phyloP scores from a whole-genome alignment of 2,113 vertebrate species.

The Menura novaehollandiae region DNA sequence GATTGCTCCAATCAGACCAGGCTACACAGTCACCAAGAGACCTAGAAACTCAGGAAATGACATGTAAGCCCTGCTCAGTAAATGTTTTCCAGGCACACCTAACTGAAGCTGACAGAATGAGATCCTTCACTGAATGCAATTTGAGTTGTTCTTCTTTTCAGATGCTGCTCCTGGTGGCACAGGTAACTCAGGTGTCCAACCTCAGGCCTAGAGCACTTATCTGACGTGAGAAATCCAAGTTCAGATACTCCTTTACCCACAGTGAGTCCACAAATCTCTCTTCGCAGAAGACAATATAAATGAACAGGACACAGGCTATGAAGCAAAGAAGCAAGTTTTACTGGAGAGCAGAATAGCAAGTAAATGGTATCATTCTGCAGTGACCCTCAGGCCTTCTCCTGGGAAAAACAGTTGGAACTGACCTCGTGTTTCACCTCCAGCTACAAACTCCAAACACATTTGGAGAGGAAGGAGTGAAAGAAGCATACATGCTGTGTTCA shows the following conservation, averaged over 20 bases:
- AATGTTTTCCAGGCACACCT: background rate
- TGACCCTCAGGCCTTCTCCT: background rate
- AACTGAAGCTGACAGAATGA: background rate
- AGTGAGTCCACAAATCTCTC: background rate
- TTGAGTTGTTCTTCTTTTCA: background rate
- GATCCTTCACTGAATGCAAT: background rate
- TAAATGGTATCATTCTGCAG: background rate
- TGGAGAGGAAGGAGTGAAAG: background rate
- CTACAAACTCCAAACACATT: background rate
- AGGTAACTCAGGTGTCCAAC: background rate
- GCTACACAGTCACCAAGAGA: background rate
- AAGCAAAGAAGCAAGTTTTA: background rate
- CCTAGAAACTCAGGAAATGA: background rate
- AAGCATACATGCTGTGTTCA: background rate
- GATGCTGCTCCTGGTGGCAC: background rate
- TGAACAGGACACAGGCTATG: background rate
- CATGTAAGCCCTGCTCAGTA: background rate
- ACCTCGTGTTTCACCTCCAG: background rate
- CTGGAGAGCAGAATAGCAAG: background rate
- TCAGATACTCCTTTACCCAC: background rate
- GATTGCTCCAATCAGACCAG: background rate
- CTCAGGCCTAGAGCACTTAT: background rate
- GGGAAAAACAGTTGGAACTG: rapidly evolving
- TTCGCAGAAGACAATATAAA: background rate
- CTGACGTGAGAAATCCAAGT: background rate